A percentile compares a stretch with the other conserved stretches of the same genome.
Conservation (phyloP, 1,140 invertebrate genomes). For the Vanessa tameamea region DNA sequence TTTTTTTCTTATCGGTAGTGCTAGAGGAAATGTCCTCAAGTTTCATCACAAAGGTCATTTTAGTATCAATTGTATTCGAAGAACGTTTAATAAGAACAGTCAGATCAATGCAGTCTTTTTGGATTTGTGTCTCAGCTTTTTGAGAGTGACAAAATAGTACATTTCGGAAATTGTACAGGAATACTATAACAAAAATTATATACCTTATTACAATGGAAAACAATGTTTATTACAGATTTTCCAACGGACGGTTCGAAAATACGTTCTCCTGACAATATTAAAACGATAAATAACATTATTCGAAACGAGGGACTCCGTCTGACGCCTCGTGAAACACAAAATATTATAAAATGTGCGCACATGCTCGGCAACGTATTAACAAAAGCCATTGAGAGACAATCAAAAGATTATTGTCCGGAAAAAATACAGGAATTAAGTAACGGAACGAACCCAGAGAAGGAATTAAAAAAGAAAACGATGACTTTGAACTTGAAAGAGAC, state of each 20-base stretch:
- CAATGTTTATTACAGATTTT: conserved; percentile 49
- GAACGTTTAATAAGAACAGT: too few species aligned
- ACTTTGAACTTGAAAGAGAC: conserved; percentile 65
- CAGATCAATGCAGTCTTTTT: too few species aligned
- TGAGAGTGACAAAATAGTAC: too few species aligned
- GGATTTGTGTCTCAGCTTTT: too few species aligned
- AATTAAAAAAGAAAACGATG: conserved; percentile 60
- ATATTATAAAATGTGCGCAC: conserved; percentile 72
- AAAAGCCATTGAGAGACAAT: conserved; percentile 64
- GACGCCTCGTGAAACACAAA: conserved; percentile 67
- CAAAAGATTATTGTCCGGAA: conserved; percentile 38
- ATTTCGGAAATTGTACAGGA: too few species aligned
- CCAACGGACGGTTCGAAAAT: conserved; percentile 53
- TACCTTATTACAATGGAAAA: neutral
- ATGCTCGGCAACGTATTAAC: conserved; percentile 65
- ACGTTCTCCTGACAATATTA: conserved; percentile 61
- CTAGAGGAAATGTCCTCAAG: too few species aligned
- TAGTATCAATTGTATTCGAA: too few species aligned
- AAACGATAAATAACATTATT: conserved; percentile 60
- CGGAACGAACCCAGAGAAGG: conserved; percentile 41
- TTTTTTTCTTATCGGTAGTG: too few species aligned
- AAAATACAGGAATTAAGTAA: conserved; percentile 46
- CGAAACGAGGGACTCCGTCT: conserved; percentile 64
- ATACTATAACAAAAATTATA: too few species aligned
- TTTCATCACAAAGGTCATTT: too few species aligned